These are phyloP conservation scores for Perca flavescens DNA, from an alignment of 2,113 vertebrate genomes.

Conservation along the genomic window DNA sequence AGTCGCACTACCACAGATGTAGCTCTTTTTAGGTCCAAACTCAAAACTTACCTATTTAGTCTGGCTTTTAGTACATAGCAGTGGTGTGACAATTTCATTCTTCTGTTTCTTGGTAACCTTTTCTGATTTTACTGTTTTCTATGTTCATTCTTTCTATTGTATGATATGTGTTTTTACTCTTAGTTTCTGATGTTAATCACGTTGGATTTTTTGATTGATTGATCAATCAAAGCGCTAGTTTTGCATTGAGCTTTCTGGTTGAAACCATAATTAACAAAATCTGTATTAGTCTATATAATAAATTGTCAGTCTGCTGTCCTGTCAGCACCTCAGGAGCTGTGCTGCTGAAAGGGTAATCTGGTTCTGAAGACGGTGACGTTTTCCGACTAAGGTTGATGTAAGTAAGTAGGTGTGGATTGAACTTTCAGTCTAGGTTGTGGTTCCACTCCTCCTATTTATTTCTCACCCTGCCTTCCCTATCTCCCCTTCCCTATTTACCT, in stretches of 20 bases:
- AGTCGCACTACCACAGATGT: too few relatives aligned
- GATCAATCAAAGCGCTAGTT: not conserved
- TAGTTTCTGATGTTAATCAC: too few relatives aligned
- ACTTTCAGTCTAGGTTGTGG: not conserved
- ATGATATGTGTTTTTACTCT: too few relatives aligned
- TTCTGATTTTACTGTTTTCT: too few relatives aligned
- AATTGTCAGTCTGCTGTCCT: slow-evolving; percentile 6
- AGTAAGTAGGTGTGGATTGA: not conserved
- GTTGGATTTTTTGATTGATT: too few relatives aligned
- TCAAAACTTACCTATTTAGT: too few relatives aligned
- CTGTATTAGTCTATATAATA: not conserved
- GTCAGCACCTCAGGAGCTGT: not conserved
- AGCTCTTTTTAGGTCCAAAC: too few relatives aligned
- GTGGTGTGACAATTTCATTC: too few relatives aligned
- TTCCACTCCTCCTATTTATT: not conserved
- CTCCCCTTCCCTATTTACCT: not conserved
- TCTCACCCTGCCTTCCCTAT: not conserved
- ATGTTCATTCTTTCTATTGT: too few relatives aligned
- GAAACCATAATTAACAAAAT: not conserved
- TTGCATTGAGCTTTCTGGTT: not conserved
- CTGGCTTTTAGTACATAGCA: too few relatives aligned
- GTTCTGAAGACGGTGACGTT: not conserved
- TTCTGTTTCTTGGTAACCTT: too few relatives aligned
- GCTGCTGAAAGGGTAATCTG: slow-evolving; percentile 1
- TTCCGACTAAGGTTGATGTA: not conserved